Base-by-base conservation (phyloP, 2,888 invertebrate species). In the Ichneumoninae sp. region DNA sequence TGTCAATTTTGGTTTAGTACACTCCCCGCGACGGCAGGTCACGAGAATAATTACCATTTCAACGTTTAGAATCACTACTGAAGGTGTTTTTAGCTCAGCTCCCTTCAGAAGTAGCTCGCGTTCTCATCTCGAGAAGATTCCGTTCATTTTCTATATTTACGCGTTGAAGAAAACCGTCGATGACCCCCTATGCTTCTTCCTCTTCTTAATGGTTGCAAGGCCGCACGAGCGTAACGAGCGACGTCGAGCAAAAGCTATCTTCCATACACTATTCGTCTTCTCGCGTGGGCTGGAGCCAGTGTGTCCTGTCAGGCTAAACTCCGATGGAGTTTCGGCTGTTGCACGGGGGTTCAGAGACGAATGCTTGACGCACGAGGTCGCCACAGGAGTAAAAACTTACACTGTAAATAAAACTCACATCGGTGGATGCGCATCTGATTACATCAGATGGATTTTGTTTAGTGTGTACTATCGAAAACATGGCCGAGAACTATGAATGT, bases 231-330 rank as follows among this genome's bases (percentile, higher is more conserved):
- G 68, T 76, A 81, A 77, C 74, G 73, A 63, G 70, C 66, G 71
- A 68, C 80, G 57, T 66, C 79, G 69, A 65, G 36, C 6, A 33
- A 79, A 57, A 40, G 36, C 70, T 87, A 88, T 87, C 87, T 87
- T 68, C 74, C 81, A 83, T 88, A 84, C 75, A 88, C 91, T 91
- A 92, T 93, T 92, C 92, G 91, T 93, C 92, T 93, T 89, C 84
- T 81, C 82, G 87, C 77, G 81, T 84, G 78, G 78, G 74, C 79
- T n/a, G 44, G 16, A 57, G 60, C 10, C 69, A 30, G 57, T 71
- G 47, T 44, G 30, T 57, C 68, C 63, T 68, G 68, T 73, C 33
- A 50, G 26, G 13, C 40, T 66, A 44, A 66, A 66, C 33, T 22
- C 73, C 30, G 26, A 13, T n/a, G 70, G 47, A 40, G 19, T 54